Conservation (phyloP, 1,140 invertebrate genomes). For the Panagrolaimus sp. region DNA sequence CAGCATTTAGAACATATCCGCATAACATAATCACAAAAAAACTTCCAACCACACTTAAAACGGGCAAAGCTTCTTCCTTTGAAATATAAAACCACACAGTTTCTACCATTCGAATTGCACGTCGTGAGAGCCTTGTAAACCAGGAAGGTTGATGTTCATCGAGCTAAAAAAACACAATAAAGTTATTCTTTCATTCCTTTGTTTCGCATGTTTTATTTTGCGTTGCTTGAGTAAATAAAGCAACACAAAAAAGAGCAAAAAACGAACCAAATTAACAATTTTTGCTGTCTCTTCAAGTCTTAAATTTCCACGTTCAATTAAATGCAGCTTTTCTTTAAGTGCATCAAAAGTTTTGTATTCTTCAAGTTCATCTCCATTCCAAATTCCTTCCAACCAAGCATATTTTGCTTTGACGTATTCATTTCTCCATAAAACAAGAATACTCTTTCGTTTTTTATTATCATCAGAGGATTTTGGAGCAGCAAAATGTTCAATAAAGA, state of each 20-base stretch:
- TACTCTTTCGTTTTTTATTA: slow-evolving; percentile 22
- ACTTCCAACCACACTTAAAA: slow-evolving; percentile 54
- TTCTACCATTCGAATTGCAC: slow-evolving; percentile 39
- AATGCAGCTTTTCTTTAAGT: slow-evolving; percentile 25
- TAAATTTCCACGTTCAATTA: slow-evolving; percentile 24
- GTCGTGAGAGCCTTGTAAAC: slow-evolving; percentile 42
- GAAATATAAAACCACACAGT: slow-evolving; percentile 49
- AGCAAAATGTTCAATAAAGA: slow-evolving; percentile 47
- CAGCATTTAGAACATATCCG: slow-evolving; percentile 44
- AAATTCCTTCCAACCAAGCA: slow-evolving; percentile 37
- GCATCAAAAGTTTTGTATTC: slow-evolving; percentile 32
- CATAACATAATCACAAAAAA: slow-evolving; percentile 52
- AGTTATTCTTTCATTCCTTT: background rate
- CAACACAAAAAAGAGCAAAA: background rate
- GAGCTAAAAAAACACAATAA: slow-evolving; percentile 28
- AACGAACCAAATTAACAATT: slow-evolving; percentile 29
- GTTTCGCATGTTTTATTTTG: background rate
- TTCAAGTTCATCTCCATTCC: slow-evolving; percentile 27
- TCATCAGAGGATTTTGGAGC: slow-evolving; percentile 22
- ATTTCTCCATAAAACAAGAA: slow-evolving; percentile 49
- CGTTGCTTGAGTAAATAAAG: background rate
- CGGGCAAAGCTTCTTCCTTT: slow-evolving; percentile 49
- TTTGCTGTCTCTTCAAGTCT: slow-evolving; percentile 29
- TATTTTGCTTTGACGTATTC: slow-evolving; percentile 46
- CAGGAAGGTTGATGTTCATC: slow-evolving; percentile 48